Evolutionary conservation across 2,888 invertebrate genomes (phyloP), one percentile per base, ranked within the genome.

Genomic region (Drosophila paramelanica): DNA sequence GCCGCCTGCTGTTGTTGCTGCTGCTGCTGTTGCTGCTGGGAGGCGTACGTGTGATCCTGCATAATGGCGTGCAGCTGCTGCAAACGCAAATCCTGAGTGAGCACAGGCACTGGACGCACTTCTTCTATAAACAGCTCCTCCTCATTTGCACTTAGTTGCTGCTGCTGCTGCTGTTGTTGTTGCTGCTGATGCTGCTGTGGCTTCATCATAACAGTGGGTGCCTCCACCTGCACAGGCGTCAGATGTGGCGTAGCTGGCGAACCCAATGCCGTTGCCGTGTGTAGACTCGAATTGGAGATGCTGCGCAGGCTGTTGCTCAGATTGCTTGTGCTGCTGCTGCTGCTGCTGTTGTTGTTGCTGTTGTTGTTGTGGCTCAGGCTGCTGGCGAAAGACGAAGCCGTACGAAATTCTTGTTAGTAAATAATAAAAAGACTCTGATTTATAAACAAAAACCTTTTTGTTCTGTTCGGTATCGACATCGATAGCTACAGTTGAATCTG

Each of bases 101-200:
- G 88, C 17, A 92, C 91, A 2, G 92, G 92, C 47, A 88, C 81
- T 11, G 92, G 92, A 27, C 92, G 90, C 56, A 92, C 89, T 73
- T 92, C 92, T 64, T 92, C 92, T 57, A 92, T 92, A 69, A 91
- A 91, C 17, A 92, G 80, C 60, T 92, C 92, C 43, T 92, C 92
- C 39, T 92, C 92, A 46, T 90, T 88, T n/a, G 81, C 67, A 23
- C 46, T 72, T 13, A 56, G 51, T 2, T 58, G 56, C 36, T 61
- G 61, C 14, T 31, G 38, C 2, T 64, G 60, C 13, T 47, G 64
- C 33, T 51, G 53, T 31, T 67, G 67, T 6, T 61, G 55, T 7
- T 23, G 41, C 8, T 53, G 55, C 17, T 53, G 41, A 31, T 50
- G 70, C 47, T 43, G 56, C 23, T 61, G 80, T 7, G 60, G 46